Conservation (phyloP, 2,888 invertebrate genomes). For the Morinoia aosen region DNA sequence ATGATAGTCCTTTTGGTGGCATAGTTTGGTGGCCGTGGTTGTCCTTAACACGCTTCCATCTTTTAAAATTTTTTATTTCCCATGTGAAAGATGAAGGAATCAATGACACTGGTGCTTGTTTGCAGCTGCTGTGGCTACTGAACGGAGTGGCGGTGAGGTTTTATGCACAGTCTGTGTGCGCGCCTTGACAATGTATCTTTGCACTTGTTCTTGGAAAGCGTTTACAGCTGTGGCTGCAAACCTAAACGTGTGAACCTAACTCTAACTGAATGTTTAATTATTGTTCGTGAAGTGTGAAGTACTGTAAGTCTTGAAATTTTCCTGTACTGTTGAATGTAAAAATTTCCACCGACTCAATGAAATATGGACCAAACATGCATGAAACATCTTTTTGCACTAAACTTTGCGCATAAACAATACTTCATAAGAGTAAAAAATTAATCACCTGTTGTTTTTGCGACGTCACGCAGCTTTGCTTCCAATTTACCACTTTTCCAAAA, state of each 20-base stretch:
- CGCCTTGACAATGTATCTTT: not conserved
- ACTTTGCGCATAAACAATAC: not conserved
- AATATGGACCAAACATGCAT: not conserved
- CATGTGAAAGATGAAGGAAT: not conserved
- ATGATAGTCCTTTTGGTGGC: not conserved
- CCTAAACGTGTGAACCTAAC: not conserved
- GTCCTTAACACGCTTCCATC: not conserved
- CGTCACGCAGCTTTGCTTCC: too few relatives aligned
- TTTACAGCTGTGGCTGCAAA: not conserved
- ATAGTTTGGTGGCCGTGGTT: not conserved
- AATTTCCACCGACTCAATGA: not conserved
- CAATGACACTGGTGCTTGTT: not conserved
- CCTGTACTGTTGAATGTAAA: not conserved
- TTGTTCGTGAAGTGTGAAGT: not conserved
- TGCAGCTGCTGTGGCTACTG: not conserved
- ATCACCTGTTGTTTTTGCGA: too few relatives aligned
- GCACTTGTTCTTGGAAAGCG: not conserved
- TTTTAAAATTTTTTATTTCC: not conserved
- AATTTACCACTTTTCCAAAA: too few relatives aligned
- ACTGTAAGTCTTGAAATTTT: not conserved
- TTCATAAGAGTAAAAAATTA: too few relatives aligned
- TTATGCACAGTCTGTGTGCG: not conserved
- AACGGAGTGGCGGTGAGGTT: not conserved
- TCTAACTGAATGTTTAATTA: not conserved
- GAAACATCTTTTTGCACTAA: not conserved